These are phyloP conservation scores for Agapostemon virescens DNA, from an alignment of 2,888 invertebrate genomes.

Conservation along the genomic window DNA sequence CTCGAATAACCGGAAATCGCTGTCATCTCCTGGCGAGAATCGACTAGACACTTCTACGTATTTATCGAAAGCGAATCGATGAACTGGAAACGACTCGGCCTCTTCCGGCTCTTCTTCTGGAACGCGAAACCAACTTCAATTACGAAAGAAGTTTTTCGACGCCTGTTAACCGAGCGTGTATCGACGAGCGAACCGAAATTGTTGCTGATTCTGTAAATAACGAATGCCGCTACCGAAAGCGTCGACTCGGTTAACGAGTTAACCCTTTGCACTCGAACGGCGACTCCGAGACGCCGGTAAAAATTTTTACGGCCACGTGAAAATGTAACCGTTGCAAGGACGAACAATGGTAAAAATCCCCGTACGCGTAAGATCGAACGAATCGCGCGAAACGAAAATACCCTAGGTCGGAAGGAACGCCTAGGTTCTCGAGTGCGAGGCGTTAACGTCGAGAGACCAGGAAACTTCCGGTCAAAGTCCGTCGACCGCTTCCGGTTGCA, in stretches of 20 bases:
- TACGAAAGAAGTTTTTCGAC: background rate
- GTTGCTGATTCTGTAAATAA: background rate
- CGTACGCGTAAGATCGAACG: no score
- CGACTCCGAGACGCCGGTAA: no score
- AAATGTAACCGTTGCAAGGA: no score
- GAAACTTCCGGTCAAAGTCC: conserved; percentile 7
- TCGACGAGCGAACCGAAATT: background rate
- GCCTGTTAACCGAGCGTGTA: background rate
- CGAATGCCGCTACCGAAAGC: no score
- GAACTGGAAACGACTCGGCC: background rate
- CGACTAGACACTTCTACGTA: background rate
- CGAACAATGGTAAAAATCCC: no score
- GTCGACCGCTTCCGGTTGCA: conserved; percentile 10
- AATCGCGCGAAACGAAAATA: no score
- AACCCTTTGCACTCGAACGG: no score
- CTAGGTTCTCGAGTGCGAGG: no score
- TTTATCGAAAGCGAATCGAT: background rate
- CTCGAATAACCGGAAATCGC: conserved; percentile 73
- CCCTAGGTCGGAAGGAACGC: no score
- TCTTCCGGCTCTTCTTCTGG: background rate
- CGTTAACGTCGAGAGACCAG: no score
- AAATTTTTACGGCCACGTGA: no score
- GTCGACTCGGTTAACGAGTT: background rate
- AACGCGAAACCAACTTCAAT: background rate
- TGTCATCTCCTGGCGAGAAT: conserved; percentile 16